Conservation (phyloP, 2,888 invertebrate species). For the Hypselothyrea guttata region DNA sequence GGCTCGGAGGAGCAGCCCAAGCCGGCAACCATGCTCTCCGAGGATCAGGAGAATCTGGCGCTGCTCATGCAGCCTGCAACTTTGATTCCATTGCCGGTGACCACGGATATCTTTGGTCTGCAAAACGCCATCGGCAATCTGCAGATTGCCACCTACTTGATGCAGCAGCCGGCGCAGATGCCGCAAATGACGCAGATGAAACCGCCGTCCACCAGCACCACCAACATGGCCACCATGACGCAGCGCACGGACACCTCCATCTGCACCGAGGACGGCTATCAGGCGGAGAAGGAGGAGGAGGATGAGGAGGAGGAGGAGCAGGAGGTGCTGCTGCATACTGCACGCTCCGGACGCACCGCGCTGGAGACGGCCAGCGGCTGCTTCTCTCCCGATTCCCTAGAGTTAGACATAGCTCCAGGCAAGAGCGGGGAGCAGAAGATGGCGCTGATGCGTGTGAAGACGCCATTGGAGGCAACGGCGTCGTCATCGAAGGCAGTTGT, state of each 20-base stretch:
- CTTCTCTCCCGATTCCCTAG: slow-evolving; percentile 68
- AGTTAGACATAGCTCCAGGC: slow-evolving; percentile 41
- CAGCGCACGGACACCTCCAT: slow-evolving; percentile 77
- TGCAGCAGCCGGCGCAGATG: slow-evolving; percentile 78
- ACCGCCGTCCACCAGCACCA: slow-evolving; percentile 61
- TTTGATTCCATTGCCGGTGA: slow-evolving; percentile 81
- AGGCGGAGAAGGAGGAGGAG: slow-evolving; percentile 58
- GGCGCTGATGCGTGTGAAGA: slow-evolving; percentile 69
- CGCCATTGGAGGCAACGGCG: slow-evolving; percentile 7
- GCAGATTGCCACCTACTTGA: slow-evolving; percentile 81
- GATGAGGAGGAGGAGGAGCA: slow-evolving; percentile 45
- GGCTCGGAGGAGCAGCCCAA: slow-evolving; percentile 14
- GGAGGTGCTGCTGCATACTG: slow-evolving; percentile 33
- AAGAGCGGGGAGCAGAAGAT: slow-evolving; percentile 45
- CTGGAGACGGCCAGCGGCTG: slow-evolving; percentile 49
- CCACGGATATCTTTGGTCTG: slow-evolving; percentile 80
- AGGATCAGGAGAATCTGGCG: slow-evolving; percentile 67
- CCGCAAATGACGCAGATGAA: slow-evolving; percentile 66
- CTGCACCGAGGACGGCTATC: slow-evolving; percentile 75
- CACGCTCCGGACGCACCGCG: slow-evolving; percentile 41
- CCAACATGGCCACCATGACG: slow-evolving; percentile 66
- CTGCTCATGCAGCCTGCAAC: slow-evolving; percentile 81
- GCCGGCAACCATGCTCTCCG: slow-evolving; percentile 3
- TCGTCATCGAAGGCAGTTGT: background rate
- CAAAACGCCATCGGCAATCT: slow-evolving; percentile 81